Percentiles rank a stretch among this genome's conserved stretches.
Conservation (phyloP, 2,797 vertebrate genomes). For the Pampus argenteus region DNA sequence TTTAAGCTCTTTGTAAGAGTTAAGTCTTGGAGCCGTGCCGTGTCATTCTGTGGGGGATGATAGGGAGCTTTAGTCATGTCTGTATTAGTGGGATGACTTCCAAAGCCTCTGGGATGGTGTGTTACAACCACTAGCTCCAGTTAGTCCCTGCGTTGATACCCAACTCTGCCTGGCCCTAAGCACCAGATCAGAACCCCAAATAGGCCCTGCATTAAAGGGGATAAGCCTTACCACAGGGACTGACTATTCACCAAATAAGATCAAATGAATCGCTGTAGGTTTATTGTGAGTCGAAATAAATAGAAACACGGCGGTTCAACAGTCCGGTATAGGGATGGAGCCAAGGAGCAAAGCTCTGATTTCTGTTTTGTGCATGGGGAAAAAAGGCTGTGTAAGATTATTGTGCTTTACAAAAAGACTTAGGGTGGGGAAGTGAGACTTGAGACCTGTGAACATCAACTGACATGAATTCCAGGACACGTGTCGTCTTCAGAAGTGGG, state of each 20-base stretch:
- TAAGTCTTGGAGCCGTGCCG: slow-evolving; percentile 81
- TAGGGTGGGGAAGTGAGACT: slow-evolving; percentile 47
- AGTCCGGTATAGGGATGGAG: slow-evolving; percentile 48
- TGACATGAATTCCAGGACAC: slow-evolving; percentile 67
- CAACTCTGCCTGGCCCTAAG: slow-evolving; percentile 74
- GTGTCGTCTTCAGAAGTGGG: slow-evolving; percentile 72
- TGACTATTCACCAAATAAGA: slow-evolving; percentile 69
- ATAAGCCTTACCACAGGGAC: slow-evolving; percentile 75
- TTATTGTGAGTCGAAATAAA: slow-evolving; percentile 66
- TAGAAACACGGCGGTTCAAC: slow-evolving; percentile 38
- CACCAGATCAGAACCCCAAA: slow-evolving; percentile 80
- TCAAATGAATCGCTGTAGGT: slow-evolving; percentile 63
- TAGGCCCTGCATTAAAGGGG: slow-evolving; percentile 79
- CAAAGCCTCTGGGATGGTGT: slow-evolving; percentile 81
- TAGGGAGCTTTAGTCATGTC: slow-evolving; percentile 86
- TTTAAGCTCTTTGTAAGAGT: slow-evolving; percentile 86
- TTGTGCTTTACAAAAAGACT: slow-evolving; percentile 49
- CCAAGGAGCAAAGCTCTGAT: slow-evolving; percentile 40
- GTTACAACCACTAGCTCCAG: slow-evolving; percentile 78
- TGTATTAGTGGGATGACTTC: slow-evolving; percentile 85
- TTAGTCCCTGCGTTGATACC: slow-evolving; percentile 69
- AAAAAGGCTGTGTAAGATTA: slow-evolving; percentile 25
- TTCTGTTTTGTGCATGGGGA: slow-evolving; percentile 26
- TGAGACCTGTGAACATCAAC: slow-evolving; percentile 65
- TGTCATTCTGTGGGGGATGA: slow-evolving; percentile 85